phyloP scores from a whole-genome alignment of 2,113 vertebrate species.

The Psephotus haematonotus region DNA sequence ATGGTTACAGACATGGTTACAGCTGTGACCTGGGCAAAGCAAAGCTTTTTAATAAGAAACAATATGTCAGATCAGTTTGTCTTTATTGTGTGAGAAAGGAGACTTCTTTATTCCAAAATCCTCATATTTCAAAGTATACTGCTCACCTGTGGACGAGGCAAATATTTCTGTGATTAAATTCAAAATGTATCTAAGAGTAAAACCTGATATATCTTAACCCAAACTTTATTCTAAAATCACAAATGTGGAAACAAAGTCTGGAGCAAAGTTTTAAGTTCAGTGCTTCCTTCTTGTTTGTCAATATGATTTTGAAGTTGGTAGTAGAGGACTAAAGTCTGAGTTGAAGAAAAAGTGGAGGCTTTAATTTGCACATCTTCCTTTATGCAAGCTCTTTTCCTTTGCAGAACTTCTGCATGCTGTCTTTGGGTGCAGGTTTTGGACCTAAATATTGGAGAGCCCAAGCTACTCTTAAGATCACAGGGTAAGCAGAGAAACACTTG shows the following conservation, averaged over 20 bases:
- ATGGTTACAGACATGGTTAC: background rate
- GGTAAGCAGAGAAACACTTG: background rate
- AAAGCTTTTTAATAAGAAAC: background rate
- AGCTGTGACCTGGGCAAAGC: background rate
- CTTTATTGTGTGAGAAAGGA: background rate
- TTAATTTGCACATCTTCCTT: background rate
- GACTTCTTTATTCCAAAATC: background rate
- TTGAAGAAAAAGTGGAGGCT: background rate
- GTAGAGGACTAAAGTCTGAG: background rate
- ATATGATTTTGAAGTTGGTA: background rate
- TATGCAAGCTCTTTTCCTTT: background rate
- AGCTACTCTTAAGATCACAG: background rate
- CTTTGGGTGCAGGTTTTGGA: background rate
- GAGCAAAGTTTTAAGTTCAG: background rate
- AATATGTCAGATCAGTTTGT: background rate
- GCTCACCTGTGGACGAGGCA: background rate
- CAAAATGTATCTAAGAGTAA: background rate
- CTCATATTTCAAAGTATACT: background rate
- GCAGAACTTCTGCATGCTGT: background rate
- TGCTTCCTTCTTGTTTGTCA: background rate
- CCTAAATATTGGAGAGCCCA: background rate
- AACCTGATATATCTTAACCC: background rate
- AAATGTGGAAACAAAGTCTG: background rate
- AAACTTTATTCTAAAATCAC: background rate
- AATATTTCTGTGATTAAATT: background rate